phyloP scores from a whole-genome alignment of 1,140 invertebrate species.

The Conus ventricosus region DNA sequence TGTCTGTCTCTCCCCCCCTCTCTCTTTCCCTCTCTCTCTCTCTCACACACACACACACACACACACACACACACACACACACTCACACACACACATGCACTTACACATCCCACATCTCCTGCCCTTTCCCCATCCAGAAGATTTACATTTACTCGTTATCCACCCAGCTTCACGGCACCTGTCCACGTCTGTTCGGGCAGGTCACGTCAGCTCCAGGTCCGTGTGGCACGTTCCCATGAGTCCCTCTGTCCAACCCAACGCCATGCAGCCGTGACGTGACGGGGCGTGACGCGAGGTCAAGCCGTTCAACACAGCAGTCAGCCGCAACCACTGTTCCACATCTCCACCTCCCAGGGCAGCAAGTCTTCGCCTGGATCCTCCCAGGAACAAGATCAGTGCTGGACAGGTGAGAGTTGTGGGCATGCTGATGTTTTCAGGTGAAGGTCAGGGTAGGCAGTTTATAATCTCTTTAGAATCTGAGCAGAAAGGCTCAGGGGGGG shows the following conservation, averaged over 20 bases:
- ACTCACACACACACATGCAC: too few species aligned
- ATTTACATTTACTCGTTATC: not conserved
- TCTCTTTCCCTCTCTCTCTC: too few species aligned
- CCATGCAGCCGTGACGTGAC: conserved; percentile 86
- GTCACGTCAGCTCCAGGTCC: conserved; percentile 74
- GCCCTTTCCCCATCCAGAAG: too few species aligned
- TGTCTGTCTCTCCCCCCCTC: too few species aligned
- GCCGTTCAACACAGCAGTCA: conserved; percentile 82
- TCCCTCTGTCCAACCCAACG: conserved; percentile 82
- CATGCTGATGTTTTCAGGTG: too few species aligned
- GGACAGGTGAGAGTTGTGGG: conserved; percentile 80
- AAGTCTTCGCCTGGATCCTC: conserved; percentile 90
- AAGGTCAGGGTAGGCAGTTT: too few species aligned
- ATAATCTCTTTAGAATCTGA: too few species aligned
- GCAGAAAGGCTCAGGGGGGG: not conserved
- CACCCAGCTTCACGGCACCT: too few species aligned
- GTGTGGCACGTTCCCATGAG: conserved; percentile 89
- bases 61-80: too few species aligned
- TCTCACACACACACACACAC: too few species aligned
- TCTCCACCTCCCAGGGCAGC: conserved; percentile 81
- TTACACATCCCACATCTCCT: too few species aligned
- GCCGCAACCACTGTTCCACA: conserved; percentile 92
- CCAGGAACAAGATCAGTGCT: conserved; percentile 92
- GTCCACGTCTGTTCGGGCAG: conserved; percentile 50
- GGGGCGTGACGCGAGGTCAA: conserved; percentile 77